Conservation (phyloP, 2,113 vertebrate species). For the Grallaria varia region DNA sequence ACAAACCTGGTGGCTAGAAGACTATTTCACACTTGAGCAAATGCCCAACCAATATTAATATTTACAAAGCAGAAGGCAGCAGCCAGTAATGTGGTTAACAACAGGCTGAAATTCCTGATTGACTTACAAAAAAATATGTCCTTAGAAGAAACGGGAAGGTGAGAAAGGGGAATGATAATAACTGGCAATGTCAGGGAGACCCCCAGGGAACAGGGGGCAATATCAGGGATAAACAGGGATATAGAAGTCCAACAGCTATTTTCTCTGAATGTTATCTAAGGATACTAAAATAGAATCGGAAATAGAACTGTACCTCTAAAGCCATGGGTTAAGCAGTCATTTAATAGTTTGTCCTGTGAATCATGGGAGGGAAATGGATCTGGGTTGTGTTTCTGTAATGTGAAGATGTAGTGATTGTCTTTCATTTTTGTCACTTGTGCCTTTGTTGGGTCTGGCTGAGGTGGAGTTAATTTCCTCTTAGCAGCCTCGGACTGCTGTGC, state of each 20-base stretch:
- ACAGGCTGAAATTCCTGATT: background rate
- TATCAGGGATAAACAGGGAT: background rate
- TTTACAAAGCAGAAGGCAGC: conserved; percentile 41
- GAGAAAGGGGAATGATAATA: background rate
- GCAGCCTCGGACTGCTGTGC: background rate
- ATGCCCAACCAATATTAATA: conserved; percentile 22
- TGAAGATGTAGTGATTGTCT: background rate
- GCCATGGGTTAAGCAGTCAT: background rate
- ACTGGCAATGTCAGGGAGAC: background rate
- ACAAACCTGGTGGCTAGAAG: background rate
- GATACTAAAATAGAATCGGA: background rate
- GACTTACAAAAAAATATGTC: background rate
- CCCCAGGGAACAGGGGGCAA: background rate
- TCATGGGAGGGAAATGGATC: background rate
- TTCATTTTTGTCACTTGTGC: background rate
- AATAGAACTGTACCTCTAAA: background rate
- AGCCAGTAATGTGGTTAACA: background rate
- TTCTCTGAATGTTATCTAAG: background rate
- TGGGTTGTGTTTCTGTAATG: background rate
- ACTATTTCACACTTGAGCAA: conserved; percentile 42
- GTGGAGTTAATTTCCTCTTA: background rate
- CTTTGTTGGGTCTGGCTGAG: background rate
- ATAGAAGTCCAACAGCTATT: background rate
- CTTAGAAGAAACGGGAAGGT: background rate
- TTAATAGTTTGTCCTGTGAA: background rate